Conservation (phyloP, 2,888 invertebrate species). For the Drosophila ezoana region DNA sequence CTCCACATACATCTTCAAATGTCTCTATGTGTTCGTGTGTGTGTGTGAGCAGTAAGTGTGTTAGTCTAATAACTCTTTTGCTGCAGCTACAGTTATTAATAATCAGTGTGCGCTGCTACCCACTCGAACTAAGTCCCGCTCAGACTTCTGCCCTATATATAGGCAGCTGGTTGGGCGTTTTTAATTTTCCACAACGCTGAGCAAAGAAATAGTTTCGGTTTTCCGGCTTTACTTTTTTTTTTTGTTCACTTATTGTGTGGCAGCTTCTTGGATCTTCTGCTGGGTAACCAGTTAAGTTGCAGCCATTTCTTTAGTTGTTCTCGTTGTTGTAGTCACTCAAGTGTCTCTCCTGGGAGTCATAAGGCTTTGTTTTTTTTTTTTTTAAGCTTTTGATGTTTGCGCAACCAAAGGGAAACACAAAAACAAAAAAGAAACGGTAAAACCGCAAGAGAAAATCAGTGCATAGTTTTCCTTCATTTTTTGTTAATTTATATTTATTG, state of each 20-base stretch:
- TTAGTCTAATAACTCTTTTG: slow-evolving; percentile 67
- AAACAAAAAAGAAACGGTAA: slow-evolving; percentile 9
- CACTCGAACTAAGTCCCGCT: slow-evolving; percentile 24
- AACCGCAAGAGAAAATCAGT: slow-evolving; percentile 53
- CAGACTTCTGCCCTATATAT: neutral
- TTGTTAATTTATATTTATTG: slow-evolving; percentile 31
- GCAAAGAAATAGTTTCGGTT: slow-evolving; percentile 82
- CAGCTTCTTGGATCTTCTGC: slow-evolving; percentile 32
- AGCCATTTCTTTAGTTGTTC: slow-evolving; percentile 33
- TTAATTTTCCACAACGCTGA: slow-evolving; percentile 82
- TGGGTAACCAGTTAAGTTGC: slow-evolving; percentile 48
- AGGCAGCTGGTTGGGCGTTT: slow-evolving; percentile 53
- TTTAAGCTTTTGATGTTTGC: slow-evolving; percentile 75
- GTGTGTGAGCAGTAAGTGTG: slow-evolving; percentile 40
- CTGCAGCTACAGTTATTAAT: slow-evolving; percentile 67
- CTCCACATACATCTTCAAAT: slow-evolving; percentile 2
- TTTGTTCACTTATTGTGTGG: slow-evolving; percentile 28
- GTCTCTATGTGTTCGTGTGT: slow-evolving; percentile 2
- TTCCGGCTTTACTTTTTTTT: slow-evolving; percentile 26
- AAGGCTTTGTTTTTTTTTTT: slow-evolving; percentile 40
- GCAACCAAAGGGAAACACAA: slow-evolving; percentile 24
- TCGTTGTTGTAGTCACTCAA: slow-evolving; percentile 71
- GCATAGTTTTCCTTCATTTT: slow-evolving; percentile 51
- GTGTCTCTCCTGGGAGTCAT: slow-evolving; percentile 77
- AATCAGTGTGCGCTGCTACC: slow-evolving; percentile 41